Percentiles rank a stretch among this genome's conserved stretches.
phyloP scores from a whole-genome alignment of 2,888 invertebrate genomes.

The Biston stratarius region DNA sequence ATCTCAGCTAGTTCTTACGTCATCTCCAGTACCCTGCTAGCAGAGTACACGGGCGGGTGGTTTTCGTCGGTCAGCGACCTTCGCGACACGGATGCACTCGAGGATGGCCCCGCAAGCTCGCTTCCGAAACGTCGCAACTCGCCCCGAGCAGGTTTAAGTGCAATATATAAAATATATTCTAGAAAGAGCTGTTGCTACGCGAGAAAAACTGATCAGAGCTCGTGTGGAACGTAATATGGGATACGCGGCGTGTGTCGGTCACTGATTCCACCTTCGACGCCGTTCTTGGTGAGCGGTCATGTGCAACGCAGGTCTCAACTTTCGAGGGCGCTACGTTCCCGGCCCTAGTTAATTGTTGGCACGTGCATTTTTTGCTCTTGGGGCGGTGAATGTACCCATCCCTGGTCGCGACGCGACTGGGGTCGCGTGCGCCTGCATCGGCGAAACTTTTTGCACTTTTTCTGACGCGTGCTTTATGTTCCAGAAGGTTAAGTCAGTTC shows the following conservation, averaged over 20 bases:
- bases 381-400: conserved; percentile 71
- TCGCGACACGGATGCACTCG: conserved; percentile 70
- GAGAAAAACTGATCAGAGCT: conserved; percentile 62
- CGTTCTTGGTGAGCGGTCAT: conserved; percentile 73
- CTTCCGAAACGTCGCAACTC: conserved; percentile 60
- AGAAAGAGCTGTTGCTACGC: conserved; percentile 61
- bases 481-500: conserved; percentile 74
- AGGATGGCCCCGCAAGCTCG: conserved; percentile 48
- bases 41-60: conserved; percentile 69
- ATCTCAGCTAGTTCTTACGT: conserved; percentile 34
- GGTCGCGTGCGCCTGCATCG: conserved; percentile 68
- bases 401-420: no score
- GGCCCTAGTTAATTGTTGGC: conserved; percentile 79
- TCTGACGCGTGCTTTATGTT: conserved; percentile 69
- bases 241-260: conserved; percentile 75
- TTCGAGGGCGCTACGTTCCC: conserved; percentile 62
- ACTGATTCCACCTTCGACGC: conserved; percentile 65
- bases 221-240: conserved; percentile 68
- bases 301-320: conserved; percentile 56
- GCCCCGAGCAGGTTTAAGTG: conserved; percentile 63
- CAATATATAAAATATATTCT: conserved; percentile 61
- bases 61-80: conserved; percentile 82
- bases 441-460: conserved; percentile 71
- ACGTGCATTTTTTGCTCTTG: conserved; percentile 73
- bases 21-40: conserved; percentile 37